Evolutionary conservation across 2,797 vertebrate species (phyloP).

Genomic region (Artibeus lituratus): DNA sequence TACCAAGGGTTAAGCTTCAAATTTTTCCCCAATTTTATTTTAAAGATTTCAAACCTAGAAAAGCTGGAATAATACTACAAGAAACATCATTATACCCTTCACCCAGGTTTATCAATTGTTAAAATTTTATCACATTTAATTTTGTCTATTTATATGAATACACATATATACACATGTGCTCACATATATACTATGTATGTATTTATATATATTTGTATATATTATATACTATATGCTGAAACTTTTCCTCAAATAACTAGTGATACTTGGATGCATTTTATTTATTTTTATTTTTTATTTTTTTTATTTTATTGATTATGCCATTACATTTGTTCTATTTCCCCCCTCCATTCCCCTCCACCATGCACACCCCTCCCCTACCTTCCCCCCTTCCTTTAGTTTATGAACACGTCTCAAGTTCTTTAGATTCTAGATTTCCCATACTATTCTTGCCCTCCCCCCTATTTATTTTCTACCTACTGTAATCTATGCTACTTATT

Average conservation of each 20-base stretch:
- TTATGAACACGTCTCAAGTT: too few relatives aligned
- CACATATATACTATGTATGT: not conserved
- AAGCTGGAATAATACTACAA: not conserved
- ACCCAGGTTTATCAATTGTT: not conserved
- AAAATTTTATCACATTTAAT: not conserved
- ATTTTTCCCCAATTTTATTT: not conserved
- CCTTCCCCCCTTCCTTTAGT: too few relatives aligned
- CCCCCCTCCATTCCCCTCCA: too few relatives aligned
- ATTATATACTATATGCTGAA: not conserved
- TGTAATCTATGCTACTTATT: too few relatives aligned
- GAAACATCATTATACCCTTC: not conserved
- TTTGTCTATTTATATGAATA: not conserved
- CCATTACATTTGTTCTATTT: too few relatives aligned
- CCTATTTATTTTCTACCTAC: too few relatives aligned
- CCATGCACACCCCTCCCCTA: too few relatives aligned
- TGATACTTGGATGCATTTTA: not conserved
- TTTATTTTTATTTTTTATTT: too few relatives aligned
- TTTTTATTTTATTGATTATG: too few relatives aligned
- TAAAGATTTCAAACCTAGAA: constrained; percentile 8
- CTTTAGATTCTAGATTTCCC: too few relatives aligned
- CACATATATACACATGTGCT: not conserved
- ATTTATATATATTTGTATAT: not conserved
- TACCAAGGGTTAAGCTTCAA: not conserved
- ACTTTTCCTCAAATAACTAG: not conserved
- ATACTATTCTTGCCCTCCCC: too few relatives aligned